These are phyloP conservation scores for Cheirogaleus major DNA, from an alignment of 2,797 vertebrate species.

Conservation along the genomic window DNA sequence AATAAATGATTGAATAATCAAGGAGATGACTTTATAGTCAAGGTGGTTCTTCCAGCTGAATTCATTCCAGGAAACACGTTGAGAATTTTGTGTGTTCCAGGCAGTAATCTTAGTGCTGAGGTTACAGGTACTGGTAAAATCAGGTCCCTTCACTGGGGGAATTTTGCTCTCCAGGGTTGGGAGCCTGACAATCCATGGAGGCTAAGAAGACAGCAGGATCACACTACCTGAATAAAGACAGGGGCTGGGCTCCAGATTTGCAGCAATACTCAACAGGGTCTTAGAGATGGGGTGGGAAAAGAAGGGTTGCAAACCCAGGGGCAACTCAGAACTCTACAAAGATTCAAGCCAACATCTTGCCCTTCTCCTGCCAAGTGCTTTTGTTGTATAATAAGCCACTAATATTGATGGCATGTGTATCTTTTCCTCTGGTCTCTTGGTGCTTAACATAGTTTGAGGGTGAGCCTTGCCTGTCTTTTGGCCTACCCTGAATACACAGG, in stretches of 20 bases:
- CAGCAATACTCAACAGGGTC: neutral
- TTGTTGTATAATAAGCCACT: neutral
- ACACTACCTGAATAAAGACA: neutral
- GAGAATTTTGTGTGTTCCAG: neutral
- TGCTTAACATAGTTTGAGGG: neutral
- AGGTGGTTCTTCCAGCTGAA: neutral
- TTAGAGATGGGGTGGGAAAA: neutral
- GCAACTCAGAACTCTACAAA: neutral
- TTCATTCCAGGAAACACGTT: neutral
- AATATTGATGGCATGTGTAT: neutral
- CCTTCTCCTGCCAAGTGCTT: neutral
- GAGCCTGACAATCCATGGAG: neutral
- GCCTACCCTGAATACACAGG: neutral
- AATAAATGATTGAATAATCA: conserved; percentile 10
- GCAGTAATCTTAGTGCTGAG: neutral
- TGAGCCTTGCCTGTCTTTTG: neutral
- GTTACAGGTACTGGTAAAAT: neutral
- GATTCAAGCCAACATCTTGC: neutral
- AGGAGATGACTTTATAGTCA: neutral
- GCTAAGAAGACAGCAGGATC: neutral
- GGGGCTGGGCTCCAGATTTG: neutral
- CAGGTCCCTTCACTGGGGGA: neutral
- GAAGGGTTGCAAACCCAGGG: neutral
- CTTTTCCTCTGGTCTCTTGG: neutral
- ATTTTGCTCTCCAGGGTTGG: neutral